Evolutionary conservation across 2,888 invertebrate genomes (phyloP), one percentile per base, ranked within the genome.

Genomic region (Drosophila anomelani): DNA sequence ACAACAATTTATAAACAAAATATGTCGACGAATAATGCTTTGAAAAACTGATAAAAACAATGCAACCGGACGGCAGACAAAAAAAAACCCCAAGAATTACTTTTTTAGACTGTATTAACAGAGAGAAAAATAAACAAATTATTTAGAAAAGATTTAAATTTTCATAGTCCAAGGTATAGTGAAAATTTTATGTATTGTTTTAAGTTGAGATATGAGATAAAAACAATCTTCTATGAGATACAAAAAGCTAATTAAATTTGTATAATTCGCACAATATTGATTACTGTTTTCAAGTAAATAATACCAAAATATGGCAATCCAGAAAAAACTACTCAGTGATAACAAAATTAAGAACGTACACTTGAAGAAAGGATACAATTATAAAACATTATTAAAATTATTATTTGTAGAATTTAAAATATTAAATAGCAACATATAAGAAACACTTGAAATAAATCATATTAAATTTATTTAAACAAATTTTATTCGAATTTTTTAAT

Each of bases 1-100:
- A 69, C 55, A 55, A 69, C 29, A 68, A 68, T 55, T 55, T 49
- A 69, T 47, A 34, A 54, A 54, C 67, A 66, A 66, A 53, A 38
- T 46, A 53, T 38, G 51, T 66, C 46, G 46, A n/a, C 62, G 20
- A 62, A 12, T 15, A 41, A 49, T 17, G 9, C 41, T 49, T 63
- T 23, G 3, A 29, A 13, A 26, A 55, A 69, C 69, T 68, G 67
- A 68, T 68, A 68, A 68, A 47, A 64, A 44, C 51, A 68, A 55
- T 68, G 67, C 68, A 68, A 34, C 26, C 32, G 38, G n/a, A 63
- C 4, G 41, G 32, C 26, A 9, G 9, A 47, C 20, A n/a, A 34
- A 13, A 46, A 23, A 66, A 53, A 23, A 3, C n/a, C 15, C 29
- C 20, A 23, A 5, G 7, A n/a, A 15, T 39, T 4, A 43, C 10